Evolutionary conservation across 1,140 invertebrate genomes (phyloP).

Genomic region (Leptopilina boulardi): DNA sequence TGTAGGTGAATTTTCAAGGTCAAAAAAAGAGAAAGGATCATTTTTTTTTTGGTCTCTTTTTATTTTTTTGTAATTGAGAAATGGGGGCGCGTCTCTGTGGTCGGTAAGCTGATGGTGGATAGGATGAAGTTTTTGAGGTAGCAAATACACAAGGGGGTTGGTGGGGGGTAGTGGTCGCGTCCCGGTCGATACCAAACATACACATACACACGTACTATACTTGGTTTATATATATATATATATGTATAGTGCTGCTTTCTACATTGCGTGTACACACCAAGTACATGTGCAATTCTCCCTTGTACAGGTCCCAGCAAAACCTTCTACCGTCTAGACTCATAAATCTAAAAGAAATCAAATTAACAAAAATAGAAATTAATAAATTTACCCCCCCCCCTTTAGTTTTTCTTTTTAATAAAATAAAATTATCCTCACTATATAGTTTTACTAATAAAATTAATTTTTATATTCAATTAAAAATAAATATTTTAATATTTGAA

Average conservation of each 20-base stretch:
- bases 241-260: slow-evolving; percentile 2
- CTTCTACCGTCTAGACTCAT: background rate
- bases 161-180: slow-evolving; percentile 11
- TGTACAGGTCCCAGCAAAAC: slow-evolving; percentile 18
- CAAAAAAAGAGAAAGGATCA: background rate
- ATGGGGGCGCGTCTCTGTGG: background rate
- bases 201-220: background rate
- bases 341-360: background rate
- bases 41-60: no score
- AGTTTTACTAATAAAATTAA: no score
- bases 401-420: no score
- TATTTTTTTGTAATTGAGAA: no score
- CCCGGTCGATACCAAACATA: slow-evolving; percentile 29
- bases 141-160: background rate
- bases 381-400: background rate
- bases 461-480: no score
- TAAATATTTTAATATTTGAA: no score
- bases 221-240: no score
- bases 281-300: slow-evolving; percentile 19
- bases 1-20: background rate
- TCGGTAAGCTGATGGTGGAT: slow-evolving; percentile 5
- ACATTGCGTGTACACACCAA: background rate
- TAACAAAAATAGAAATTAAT: background rate
- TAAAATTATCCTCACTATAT: no score
- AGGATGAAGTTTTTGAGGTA: slow-evolving; percentile 27